These are phyloP conservation scores for Platycheirus albimanus DNA, from an alignment of 2,888 invertebrate genomes.

Conservation along the genomic window DNA sequence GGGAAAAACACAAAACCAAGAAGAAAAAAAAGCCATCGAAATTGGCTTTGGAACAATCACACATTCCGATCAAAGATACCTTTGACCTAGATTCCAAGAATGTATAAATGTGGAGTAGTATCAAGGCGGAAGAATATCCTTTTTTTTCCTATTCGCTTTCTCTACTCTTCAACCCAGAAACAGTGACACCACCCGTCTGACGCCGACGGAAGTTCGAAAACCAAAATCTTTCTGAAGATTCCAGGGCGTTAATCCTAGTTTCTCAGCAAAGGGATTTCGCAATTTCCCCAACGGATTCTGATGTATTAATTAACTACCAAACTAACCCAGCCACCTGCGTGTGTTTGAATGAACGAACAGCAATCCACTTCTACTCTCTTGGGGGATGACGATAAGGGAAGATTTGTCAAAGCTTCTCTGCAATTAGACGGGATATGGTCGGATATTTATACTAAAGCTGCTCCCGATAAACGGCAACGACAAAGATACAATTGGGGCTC, in stretches of 20 bases:
- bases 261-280: constrained; percentile 39
- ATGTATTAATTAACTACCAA: constrained; percentile 67
- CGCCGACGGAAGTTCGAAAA: constrained; percentile 28
- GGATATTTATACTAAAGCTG: constrained; percentile 25
- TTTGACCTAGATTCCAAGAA: constrained; percentile 40
- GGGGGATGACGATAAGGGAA: constrained; percentile 31
- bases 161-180: constrained; percentile 7
- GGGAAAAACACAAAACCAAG: no score
- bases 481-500: constrained; percentile 60
- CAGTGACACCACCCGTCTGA: no score
- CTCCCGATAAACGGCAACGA: constrained; percentile 43
- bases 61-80: constrained; percentile 17
- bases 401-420: constrained; percentile 68
- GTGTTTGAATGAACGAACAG: constrained; percentile 21
- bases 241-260: constrained; percentile 18
- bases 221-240: constrained; percentile 45
- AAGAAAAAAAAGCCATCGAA: constrained; percentile 11
- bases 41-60: constrained; percentile 12
- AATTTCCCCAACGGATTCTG: constrained; percentile 46
- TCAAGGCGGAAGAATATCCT: background rate
- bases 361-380: constrained; percentile 5
- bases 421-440: constrained; percentile 48
- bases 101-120: background rate
- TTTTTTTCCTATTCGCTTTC: background rate
- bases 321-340: constrained; percentile 48